Conservation (phyloP, 2,113 vertebrate species). For the Mobula hypostoma region DNA sequence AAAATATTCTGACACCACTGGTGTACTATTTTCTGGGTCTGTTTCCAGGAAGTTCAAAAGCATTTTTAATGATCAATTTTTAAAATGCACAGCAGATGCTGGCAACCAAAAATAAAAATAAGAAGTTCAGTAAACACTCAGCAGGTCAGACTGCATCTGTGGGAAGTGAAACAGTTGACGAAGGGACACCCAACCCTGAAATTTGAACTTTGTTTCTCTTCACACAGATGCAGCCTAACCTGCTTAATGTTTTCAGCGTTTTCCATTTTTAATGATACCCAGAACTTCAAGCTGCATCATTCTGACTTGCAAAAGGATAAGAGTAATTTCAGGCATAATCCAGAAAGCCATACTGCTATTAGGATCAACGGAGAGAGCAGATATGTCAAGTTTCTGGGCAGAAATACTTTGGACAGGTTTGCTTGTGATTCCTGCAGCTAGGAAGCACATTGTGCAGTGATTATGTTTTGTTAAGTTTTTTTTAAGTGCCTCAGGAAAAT, state of each 20-base stretch:
- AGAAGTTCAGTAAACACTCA: too few species aligned
- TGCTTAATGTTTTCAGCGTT: too few species aligned
- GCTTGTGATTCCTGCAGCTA: neutral
- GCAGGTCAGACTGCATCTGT: too few species aligned
- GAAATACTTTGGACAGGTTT: neutral
- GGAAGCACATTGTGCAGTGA: neutral
- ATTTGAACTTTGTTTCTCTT: too few species aligned
- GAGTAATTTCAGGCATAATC: neutral
- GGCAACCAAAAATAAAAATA: too few species aligned
- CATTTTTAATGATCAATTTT: neutral
- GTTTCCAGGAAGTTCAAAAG: neutral
- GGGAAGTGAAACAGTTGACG: too few species aligned
- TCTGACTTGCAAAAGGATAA: neutral
- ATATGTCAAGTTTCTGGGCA: neutral
- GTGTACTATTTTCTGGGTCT: neutral
- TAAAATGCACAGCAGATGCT: too few species aligned
- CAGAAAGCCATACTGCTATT: neutral
- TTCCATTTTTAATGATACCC: too few species aligned
- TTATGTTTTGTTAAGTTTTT: too few species aligned
- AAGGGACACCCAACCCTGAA: too few species aligned
- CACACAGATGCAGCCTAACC: too few species aligned
- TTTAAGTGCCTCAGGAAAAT: too few species aligned
- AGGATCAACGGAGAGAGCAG: neutral
- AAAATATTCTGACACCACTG: neutral
- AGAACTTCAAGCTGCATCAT: neutral